phyloP scores from a whole-genome alignment of 2,888 invertebrate species.

The Eupithecia insigniata region DNA sequence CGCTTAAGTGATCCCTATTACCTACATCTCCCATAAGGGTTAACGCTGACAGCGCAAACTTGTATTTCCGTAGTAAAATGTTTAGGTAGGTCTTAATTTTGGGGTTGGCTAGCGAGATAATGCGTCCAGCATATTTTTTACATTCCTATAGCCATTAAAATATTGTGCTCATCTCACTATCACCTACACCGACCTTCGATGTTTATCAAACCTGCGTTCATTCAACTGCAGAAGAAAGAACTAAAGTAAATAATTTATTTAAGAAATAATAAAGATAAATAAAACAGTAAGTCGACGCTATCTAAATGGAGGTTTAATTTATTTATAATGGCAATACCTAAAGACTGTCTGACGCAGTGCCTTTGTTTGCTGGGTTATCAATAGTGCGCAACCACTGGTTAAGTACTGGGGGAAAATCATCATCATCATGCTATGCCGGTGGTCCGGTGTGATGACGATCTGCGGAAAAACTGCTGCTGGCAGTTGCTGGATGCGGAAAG shows the following conservation, averaged over 20 bases:
- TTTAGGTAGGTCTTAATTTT: background rate
- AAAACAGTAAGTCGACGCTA: constrained; percentile 28
- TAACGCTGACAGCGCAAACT: background rate
- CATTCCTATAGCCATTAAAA: background rate
- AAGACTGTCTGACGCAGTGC: constrained; percentile 31
- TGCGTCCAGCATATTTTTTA: background rate
- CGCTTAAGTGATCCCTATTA: no score
- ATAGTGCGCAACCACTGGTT: constrained; percentile 19
- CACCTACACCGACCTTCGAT: constrained; percentile 57
- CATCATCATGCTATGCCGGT: background rate
- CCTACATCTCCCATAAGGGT: no score
- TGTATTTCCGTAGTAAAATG: background rate
- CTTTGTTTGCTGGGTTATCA: constrained; percentile 23
- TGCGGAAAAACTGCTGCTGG: background rate
- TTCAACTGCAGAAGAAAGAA: constrained; percentile 54
- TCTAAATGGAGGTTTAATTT: constrained; percentile 37
- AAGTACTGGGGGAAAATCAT: background rate
- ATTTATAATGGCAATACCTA: constrained; percentile 34
- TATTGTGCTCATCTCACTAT: constrained; percentile 25
- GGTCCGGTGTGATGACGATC: background rate
- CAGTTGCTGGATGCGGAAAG: background rate
- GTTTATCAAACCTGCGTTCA: constrained; percentile 55
- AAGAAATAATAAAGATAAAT: constrained; percentile 36
- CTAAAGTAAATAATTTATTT: constrained; percentile 40
- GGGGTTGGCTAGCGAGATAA: background rate